A percentile compares a stretch with the other conserved stretches of the same genome.
phyloP scores from a whole-genome alignment of 2,888 invertebrate species.

The Nudaria mundana region DNA sequence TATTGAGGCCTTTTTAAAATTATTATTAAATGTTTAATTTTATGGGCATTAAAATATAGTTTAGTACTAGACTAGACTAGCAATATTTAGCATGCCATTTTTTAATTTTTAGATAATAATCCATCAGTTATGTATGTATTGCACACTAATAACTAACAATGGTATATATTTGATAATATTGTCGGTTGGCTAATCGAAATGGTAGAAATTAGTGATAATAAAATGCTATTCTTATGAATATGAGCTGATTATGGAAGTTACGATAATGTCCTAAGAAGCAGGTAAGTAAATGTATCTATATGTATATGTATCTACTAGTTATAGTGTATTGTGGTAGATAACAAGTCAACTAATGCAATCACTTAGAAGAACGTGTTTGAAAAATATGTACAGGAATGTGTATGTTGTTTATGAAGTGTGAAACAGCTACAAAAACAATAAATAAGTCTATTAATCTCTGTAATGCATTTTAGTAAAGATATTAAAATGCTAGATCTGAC shows the following conservation, averaged over 20 bases:
- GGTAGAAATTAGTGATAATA: slow-evolving; percentile 40
- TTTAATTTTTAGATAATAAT: neutral
- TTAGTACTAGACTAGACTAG: slow-evolving; percentile 10
- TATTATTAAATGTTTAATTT: slow-evolving; percentile 20
- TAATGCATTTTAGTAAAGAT: slow-evolving; percentile 17
- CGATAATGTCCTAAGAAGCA: slow-evolving; percentile 37
- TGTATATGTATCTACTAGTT: slow-evolving; percentile 32
- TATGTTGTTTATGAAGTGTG: slow-evolving; percentile 9
- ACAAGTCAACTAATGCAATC: slow-evolving; percentile 28
- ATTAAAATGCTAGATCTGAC: slow-evolving; percentile 42
- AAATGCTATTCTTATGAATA: slow-evolving; percentile 78
- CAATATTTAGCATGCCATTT: slow-evolving; percentile 7
- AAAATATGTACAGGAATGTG: no score
- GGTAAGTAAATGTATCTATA: slow-evolving; percentile 33
- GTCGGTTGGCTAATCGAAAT: slow-evolving; percentile 20
- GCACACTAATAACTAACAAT: slow-evolving; percentile 17
- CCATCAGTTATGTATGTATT: slow-evolving; percentile 2
- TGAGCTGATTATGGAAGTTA: slow-evolving; percentile 61
- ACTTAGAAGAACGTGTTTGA: slow-evolving; percentile 15
- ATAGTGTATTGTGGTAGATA: slow-evolving; percentile 23
- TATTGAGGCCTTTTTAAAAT: slow-evolving; percentile 65
- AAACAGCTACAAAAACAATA: neutral
- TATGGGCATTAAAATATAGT: slow-evolving; percentile 15
- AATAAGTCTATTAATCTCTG: slow-evolving; percentile 12
- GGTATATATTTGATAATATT: slow-evolving; percentile 22